Evolutionary conservation across 2,797 vertebrate species (phyloP).

Genomic region (Microchirus variegatus): DNA sequence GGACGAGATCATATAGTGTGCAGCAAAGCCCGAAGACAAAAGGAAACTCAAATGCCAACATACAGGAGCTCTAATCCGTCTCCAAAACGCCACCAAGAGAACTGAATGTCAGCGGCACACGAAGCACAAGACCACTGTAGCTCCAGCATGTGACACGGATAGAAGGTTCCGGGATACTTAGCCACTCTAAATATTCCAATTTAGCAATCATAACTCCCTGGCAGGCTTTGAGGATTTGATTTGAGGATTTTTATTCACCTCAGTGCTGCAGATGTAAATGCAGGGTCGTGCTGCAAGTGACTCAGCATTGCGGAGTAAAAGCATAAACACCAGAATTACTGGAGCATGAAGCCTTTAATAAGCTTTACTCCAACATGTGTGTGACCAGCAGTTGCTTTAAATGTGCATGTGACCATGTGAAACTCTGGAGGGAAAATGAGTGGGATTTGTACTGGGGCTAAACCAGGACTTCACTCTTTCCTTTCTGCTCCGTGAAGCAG

Average conservation of each 20-base stretch:
- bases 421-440: constrained; percentile 13
- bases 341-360: constrained; percentile 47
- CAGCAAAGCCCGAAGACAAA: constrained; percentile 35
- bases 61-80: constrained; percentile 45
- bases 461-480: neutral
- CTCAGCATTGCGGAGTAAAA: constrained; percentile 36
- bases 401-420: constrained; percentile 28
- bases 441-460: constrained; percentile 1
- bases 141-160: constrained; percentile 47
- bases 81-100: constrained; percentile 24
- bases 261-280: constrained; percentile 19
- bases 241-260: constrained; percentile 11
- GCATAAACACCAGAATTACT: constrained; percentile 23
- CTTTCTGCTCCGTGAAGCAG: too few relatives aligned
- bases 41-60: constrained; percentile 49
- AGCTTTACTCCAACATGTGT: constrained; percentile 51
- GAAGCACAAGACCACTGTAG: constrained; percentile 18
- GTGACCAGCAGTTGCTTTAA: constrained; percentile 31
- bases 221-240: constrained; percentile 20
- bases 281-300: constrained; percentile 24
- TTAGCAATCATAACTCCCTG: constrained; percentile 36
- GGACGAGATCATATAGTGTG: constrained; percentile 35
- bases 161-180: constrained; percentile 37
- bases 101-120: constrained; percentile 31
- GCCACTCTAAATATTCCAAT: constrained; percentile 46